Conservation (phyloP, 2,888 invertebrate genomes). For the Drosophila multiciliata region DNA sequence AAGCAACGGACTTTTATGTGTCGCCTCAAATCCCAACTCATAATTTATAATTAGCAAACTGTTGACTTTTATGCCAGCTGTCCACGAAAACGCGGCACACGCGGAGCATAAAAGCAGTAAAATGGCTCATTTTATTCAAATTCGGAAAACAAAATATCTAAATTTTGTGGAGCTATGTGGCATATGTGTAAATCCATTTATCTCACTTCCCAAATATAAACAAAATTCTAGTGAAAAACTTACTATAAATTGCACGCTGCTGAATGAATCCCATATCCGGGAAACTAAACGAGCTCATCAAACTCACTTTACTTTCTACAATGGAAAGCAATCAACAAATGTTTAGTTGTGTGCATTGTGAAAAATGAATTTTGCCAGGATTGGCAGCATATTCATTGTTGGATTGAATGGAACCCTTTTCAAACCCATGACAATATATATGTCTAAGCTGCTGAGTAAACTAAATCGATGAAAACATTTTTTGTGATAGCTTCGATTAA, state of each 20-base stretch:
- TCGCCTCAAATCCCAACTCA: slow-evolving; percentile 22
- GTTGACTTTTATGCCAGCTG: slow-evolving; percentile 42
- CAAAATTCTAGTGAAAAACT: slow-evolving; percentile 19
- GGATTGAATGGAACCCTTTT: not conserved
- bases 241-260: slow-evolving; percentile 25
- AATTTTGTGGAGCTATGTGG: slow-evolving; percentile 23
- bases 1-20: slow-evolving; percentile 32
- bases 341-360: not conserved
- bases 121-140: slow-evolving; percentile 23
- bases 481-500: not conserved
- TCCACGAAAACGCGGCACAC: slow-evolving; percentile 14
- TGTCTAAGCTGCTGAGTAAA: not conserved
- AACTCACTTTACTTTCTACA: not conserved
- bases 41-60: slow-evolving; percentile 71
- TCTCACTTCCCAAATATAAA: slow-evolving; percentile 4
- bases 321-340: slow-evolving; percentile 21
- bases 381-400: not conserved
- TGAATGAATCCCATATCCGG: slow-evolving; percentile 28
- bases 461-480: not conserved
- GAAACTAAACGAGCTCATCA: not conserved
- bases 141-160: slow-evolving; percentile 18
- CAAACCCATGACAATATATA: not conserved
- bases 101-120: slow-evolving; percentile 16
- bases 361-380: not conserved
- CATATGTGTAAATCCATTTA: slow-evolving; percentile 41